Conservation (phyloP, 1,140 invertebrate genomes). For the Ditylenchus dipsaci region DNA sequence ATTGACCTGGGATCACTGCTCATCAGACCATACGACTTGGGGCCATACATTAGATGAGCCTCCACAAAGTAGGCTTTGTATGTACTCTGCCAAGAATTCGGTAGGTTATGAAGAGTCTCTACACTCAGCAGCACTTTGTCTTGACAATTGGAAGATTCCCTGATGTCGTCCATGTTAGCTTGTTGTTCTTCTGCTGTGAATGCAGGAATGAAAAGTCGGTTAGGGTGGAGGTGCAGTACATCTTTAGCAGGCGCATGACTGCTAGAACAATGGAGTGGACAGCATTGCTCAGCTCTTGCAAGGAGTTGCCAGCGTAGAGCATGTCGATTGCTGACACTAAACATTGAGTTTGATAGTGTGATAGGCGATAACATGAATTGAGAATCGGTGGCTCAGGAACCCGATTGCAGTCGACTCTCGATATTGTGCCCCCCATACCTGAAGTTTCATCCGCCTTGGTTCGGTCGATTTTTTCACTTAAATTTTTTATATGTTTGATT, state of each 20-base stretch:
- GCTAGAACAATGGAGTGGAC: conserved; percentile 23
- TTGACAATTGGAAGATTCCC: conserved; percentile 14
- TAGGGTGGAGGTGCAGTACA: conserved; percentile 28
- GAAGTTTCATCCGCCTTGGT: no score
- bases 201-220: conserved; percentile 22
- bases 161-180: conserved; percentile 6
- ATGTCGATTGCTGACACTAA: conserved; percentile 8
- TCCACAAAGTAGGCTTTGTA: conserved; percentile 29
- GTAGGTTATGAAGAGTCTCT: conserved; percentile 32
- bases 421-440: no score
- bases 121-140: conserved; percentile 25
- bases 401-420: no score
- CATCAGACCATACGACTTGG: conserved; percentile 26
- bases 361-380: no score
- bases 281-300: conserved; percentile 2
- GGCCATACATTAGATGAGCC: conserved; percentile 33
- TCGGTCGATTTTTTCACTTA: no score
- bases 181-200: conserved; percentile 5
- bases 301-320: conserved; percentile 3
- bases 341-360: no score
- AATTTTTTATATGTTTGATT: no score
- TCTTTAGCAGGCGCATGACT: conserved; percentile 16
- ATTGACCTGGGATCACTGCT: neutral
- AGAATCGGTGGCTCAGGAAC: no score
- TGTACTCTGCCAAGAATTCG: conserved; percentile 11